Conservation (phyloP, 2,888 invertebrate genomes). For the Petrolisthes cinctipes region DNA sequence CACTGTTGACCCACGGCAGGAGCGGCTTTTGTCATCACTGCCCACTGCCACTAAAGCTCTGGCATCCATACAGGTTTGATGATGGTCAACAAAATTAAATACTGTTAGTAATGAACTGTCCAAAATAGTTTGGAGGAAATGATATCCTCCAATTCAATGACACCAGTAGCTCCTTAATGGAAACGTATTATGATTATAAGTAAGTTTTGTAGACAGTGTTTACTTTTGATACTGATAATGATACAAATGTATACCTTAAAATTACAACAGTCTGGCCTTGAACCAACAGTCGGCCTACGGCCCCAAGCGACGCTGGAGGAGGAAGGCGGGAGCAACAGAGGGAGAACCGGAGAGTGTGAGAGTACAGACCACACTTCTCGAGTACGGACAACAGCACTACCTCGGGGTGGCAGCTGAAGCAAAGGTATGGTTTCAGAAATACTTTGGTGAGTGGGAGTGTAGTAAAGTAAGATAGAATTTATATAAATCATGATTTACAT, state of each 20-base stretch:
- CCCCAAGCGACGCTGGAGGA: slow-evolving; percentile 44
- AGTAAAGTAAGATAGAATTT: too few relatives aligned
- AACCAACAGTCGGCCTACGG: slow-evolving; percentile 38
- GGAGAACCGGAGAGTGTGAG: slow-evolving; percentile 6
- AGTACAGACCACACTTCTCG: slow-evolving; percentile 50
- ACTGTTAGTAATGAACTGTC: background rate
- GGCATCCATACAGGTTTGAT: slow-evolving; percentile 43
- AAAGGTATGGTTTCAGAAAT: background rate
- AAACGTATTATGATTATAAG: too few relatives aligned
- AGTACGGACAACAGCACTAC: slow-evolving; percentile 42
- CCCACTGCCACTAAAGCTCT: slow-evolving; percentile 19
- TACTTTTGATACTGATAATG: too few relatives aligned
- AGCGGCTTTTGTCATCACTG: background rate
- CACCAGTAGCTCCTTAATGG: background rate
- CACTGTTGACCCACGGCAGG: slow-evolving; percentile 69
- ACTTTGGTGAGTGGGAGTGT: too few relatives aligned
- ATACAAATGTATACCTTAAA: too few relatives aligned
- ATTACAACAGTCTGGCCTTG: too few relatives aligned
- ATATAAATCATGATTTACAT: too few relatives aligned
- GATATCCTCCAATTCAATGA: background rate
- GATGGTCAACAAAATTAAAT: too few relatives aligned
- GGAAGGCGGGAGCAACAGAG: slow-evolving; percentile 26
- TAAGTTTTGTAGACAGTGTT: too few relatives aligned
- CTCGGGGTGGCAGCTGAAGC: background rate
- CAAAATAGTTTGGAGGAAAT: background rate